Evolutionary conservation across 2,888 invertebrate genomes (phyloP), one percentile per base, ranked within the genome.

Genomic region (Apoderus coryli): DNA sequence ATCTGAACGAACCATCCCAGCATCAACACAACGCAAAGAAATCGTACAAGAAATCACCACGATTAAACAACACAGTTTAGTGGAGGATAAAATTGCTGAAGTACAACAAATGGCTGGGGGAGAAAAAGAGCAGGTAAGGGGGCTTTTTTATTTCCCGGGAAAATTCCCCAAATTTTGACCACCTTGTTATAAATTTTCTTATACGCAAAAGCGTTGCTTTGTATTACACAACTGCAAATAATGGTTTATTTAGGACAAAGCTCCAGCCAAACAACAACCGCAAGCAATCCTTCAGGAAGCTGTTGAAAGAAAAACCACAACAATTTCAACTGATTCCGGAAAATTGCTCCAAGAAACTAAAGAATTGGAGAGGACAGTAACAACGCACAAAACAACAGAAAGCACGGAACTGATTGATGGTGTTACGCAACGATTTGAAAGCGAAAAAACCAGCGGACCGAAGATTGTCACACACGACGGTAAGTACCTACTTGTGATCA

Each of bases 21-120:
- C 77, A 3, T 77, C 77, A 3, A 69, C 73, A 43, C 77, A 78
- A 49, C 71, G 77, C 45, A 73, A 69, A 44, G 77, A 78, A 61
- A 74, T 77, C 22, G 68, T 72, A 19, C 73, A 76, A 54, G 77
- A 77, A 59, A 76, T 77, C 9, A 46, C 40, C 27, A 44, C 46
- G 24, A 50, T 50, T 27, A 49, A 49, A 69, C 69, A 76, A 27
- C 76, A 76, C 59, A 77, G 53, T 44, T 40, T 59, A 30, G 57
- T 57, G 10, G 58, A 62, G 40, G 71, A 71, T 44, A 64, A 61
- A 33, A 56, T 60, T 15, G 55, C 55, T 50, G 67, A 64, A 53
- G 64, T 69, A n/a, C 64, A 66, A 29, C 65, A 67, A 25, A 69
- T 68, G 47, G 49, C 37, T 10, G 4, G 29, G 25, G 24, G 26